Percentiles rank a stretch among this genome's conserved stretches.
phyloP scores from a whole-genome alignment of 2,888 invertebrate species.

The Drymonia ruficornis region DNA sequence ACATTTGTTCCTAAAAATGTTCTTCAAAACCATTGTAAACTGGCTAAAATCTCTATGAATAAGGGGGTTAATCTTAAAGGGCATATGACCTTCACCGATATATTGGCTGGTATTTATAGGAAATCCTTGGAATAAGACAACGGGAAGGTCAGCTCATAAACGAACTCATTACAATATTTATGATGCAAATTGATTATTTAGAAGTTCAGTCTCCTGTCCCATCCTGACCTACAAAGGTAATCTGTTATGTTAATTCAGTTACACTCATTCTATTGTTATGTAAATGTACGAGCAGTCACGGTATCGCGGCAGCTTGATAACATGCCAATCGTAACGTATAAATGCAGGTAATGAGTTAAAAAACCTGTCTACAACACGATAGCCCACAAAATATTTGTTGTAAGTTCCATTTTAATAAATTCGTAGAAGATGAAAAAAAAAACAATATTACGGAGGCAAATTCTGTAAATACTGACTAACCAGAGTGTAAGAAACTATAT shows the following conservation, averaged over 20 bases:
- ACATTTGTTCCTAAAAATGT: too few relatives aligned
- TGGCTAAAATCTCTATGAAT: too few relatives aligned
- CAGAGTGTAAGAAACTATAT: too few relatives aligned
- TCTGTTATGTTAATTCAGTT: constrained; percentile 70
- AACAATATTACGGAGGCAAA: too few relatives aligned
- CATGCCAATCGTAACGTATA: constrained; percentile 33
- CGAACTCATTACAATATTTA: constrained; percentile 13
- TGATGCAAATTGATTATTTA: constrained; percentile 21
- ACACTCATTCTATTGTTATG: constrained; percentile 69
- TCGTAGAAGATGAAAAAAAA: too few relatives aligned
- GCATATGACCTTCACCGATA: not conserved
- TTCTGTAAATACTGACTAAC: too few relatives aligned
- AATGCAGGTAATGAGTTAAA: constrained; percentile 12
- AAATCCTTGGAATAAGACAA: not conserved
- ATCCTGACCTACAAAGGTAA: constrained; percentile 65
- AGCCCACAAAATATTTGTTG: constrained; percentile 16
- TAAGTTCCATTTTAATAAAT: too few relatives aligned
- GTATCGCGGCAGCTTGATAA: constrained; percentile 35
- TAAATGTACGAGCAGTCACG: constrained; percentile 52
- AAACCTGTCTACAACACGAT: constrained; percentile 6
- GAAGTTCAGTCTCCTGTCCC: constrained; percentile 29
- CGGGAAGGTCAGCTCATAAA: not conserved
- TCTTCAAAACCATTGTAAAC: too few relatives aligned
- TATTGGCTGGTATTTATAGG: not conserved
- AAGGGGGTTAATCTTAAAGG: not conserved